Conservation (phyloP, 2,797 vertebrate species). For the Toxotes lorentzi region DNA sequence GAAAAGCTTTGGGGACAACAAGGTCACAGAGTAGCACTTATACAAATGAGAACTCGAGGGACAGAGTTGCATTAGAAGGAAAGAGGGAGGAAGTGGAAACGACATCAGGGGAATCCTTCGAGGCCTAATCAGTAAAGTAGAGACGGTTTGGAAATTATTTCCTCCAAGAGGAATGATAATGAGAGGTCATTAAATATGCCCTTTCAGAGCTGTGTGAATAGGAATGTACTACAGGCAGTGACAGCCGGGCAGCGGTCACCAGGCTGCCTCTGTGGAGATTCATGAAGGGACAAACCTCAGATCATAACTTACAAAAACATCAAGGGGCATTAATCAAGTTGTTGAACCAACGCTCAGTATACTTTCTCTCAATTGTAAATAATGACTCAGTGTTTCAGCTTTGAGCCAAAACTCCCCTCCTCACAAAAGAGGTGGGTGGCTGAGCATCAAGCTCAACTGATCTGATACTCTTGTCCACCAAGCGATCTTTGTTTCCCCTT, state of each 20-base stretch:
- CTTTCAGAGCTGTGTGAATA: slow-evolving; percentile 65
- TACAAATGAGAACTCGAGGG: slow-evolving; percentile 76
- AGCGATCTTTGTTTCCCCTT: slow-evolving; percentile 22
- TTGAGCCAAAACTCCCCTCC: background rate
- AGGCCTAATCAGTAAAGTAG: slow-evolving; percentile 78
- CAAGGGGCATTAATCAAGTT: background rate
- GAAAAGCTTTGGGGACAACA: slow-evolving; percentile 42
- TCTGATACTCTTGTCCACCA: slow-evolving; percentile 17
- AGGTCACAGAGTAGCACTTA: slow-evolving; percentile 64
- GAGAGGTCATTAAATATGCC: slow-evolving; percentile 81
- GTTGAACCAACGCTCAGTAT: background rate
- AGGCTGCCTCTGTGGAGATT: slow-evolving; percentile 30
- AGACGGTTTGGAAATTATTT: slow-evolving; percentile 73
- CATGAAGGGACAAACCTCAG: slow-evolving; percentile 15
- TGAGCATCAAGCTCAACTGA: slow-evolving; percentile 13
- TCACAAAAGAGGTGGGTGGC: slow-evolving; percentile 12
- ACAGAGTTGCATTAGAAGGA: slow-evolving; percentile 58
- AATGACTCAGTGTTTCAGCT: background rate
- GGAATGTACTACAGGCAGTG: slow-evolving; percentile 37
- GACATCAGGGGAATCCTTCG: slow-evolving; percentile 73
- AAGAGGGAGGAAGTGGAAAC: slow-evolving; percentile 60
- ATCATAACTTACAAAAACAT: slow-evolving; percentile 14
- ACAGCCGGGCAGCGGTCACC: slow-evolving; percentile 46
- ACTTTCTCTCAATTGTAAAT: slow-evolving; percentile 17
- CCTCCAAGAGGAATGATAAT: slow-evolving; percentile 74